Percentiles rank a stretch among this genome's conserved stretches.
phyloP scores from a whole-genome alignment of 1,140 invertebrate genomes.

The Hyles vespertilio region DNA sequence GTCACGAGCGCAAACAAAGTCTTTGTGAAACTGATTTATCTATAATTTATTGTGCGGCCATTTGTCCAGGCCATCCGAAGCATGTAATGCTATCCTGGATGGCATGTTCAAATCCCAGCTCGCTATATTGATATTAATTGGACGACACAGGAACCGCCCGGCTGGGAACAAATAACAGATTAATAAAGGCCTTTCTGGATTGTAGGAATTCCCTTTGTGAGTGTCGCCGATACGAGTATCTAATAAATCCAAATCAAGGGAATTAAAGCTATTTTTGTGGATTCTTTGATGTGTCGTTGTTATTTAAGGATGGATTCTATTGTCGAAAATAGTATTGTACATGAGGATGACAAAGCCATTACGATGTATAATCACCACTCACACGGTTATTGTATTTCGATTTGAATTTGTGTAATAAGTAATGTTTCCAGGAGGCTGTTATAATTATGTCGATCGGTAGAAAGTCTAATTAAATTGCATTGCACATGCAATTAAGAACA shows the following conservation, averaged over 20 bases:
- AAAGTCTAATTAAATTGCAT: too few relatives aligned
- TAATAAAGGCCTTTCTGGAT: slow-evolving; percentile 41
- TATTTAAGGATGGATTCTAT: too few relatives aligned
- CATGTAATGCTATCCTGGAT: slow-evolving; percentile 14
- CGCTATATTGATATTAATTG: slow-evolving; percentile 54
- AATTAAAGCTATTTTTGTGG: background rate
- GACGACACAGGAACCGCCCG: slow-evolving; percentile 28
- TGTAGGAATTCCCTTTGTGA: slow-evolving; percentile 50
- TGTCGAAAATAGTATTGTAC: too few relatives aligned
- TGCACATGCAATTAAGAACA: too few relatives aligned
- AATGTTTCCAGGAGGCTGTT: too few relatives aligned
- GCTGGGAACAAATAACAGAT: slow-evolving; percentile 38
- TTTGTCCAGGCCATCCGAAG: background rate
- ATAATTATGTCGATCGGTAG: too few relatives aligned
- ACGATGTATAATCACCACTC: too few relatives aligned
- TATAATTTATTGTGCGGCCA: slow-evolving; percentile 17
- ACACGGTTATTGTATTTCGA: too few relatives aligned
- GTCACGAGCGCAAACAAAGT: too few relatives aligned
- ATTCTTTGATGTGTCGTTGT: background rate
- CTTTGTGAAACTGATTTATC: background rate
- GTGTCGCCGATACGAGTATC: slow-evolving; percentile 25
- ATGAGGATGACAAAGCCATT: too few relatives aligned
- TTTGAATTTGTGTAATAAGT: too few relatives aligned
- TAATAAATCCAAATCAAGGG: slow-evolving; percentile 35
- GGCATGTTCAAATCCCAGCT: slow-evolving; percentile 31